phyloP scores from a whole-genome alignment of 2,888 invertebrate species.

The Drosophila multiciliata region DNA sequence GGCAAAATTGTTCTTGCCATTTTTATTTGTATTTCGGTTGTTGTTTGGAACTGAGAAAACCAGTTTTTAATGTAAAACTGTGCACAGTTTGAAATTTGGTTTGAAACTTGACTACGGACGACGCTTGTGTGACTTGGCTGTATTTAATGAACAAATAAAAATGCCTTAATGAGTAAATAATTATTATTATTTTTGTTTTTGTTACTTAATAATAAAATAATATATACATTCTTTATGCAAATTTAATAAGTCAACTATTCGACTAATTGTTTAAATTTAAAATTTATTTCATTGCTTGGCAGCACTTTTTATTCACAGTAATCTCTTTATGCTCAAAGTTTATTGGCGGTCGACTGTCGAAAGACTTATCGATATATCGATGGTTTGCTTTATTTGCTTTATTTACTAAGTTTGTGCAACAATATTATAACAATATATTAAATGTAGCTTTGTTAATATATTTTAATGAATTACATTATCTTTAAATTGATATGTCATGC shows the following conservation, averaged over 20 bases:
- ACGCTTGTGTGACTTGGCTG: not conserved
- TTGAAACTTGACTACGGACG: slow-evolving; percentile 1
- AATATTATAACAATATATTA: not conserved
- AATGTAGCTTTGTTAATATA: not conserved
- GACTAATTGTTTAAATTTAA: not conserved
- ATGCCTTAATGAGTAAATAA: not conserved
- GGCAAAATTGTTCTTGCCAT: slow-evolving; percentile 7
- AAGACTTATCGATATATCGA: slow-evolving; percentile 6
- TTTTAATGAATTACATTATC: not conserved
- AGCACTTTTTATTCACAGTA: slow-evolving; percentile 31
- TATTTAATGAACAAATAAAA: not conserved
- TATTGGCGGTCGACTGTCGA: slow-evolving; percentile 5
- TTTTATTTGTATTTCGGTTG: slow-evolving; percentile 5
- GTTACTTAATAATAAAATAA: not conserved
- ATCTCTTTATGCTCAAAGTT: not conserved
- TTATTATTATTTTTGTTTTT: not conserved
- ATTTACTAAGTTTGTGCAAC: not conserved
- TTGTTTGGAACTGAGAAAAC: slow-evolving; percentile 6
- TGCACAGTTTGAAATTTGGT: slow-evolving; percentile 15
- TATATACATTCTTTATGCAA: not conserved
- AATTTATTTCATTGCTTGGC: slow-evolving; percentile 22
- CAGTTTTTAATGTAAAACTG: slow-evolving; percentile 13
- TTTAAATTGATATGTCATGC: fast-evolving
- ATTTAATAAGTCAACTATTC: not conserved
- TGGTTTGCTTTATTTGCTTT: fast-evolving